Base-by-base conservation (phyloP, 2,888 invertebrate genomes). In the Drosophila merina region DNA sequence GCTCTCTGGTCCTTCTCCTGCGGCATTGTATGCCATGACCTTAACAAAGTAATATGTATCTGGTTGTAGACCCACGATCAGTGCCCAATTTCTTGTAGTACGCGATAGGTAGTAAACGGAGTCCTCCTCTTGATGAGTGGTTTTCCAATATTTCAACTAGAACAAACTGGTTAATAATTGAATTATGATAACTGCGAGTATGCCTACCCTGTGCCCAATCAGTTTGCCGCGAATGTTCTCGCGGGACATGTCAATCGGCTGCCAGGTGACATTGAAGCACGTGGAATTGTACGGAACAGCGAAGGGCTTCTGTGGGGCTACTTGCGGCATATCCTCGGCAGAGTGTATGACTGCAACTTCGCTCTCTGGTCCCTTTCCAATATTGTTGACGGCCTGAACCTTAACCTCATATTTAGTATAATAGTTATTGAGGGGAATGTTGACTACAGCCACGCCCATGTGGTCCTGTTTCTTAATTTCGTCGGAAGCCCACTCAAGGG, bases 1-100 rank as follows among this genome's bases (percentile, higher is more conserved):
- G 92, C 98, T 98, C 91, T 98, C 98, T 0, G 98, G 97, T 3
- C 98, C 98, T 91, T 98, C 98, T 1, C 99, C 99, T 3, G 98
- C 99, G 0, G 96, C 95, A 92, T 99, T 99, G 89, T 97, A 98
- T 0, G 97, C 98, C 97, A 98, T 98, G 1, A 97, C 96, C 93
- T 97, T 97, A 0, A 99, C 97, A 86, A 93, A 96, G 92, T 99
- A 99, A 89, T 97, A 96, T 0, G 96, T 97, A 90, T 98, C 96
- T 0, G 98, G 97, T 84, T 96, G 95, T 51, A 99, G 93, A 77
- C 98, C 99, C 9, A 99, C 98, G 88, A 99, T 96, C 2, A 98
- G 93, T 0, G 98, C 97, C 95, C 96, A 96, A 57, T 96, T 95
- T 55, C 95, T 93, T 1, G 95, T 96, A 1, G 96, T 96, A 70